Conservation (phyloP, 2,797 vertebrate genomes). For the Momotus momota region DNA sequence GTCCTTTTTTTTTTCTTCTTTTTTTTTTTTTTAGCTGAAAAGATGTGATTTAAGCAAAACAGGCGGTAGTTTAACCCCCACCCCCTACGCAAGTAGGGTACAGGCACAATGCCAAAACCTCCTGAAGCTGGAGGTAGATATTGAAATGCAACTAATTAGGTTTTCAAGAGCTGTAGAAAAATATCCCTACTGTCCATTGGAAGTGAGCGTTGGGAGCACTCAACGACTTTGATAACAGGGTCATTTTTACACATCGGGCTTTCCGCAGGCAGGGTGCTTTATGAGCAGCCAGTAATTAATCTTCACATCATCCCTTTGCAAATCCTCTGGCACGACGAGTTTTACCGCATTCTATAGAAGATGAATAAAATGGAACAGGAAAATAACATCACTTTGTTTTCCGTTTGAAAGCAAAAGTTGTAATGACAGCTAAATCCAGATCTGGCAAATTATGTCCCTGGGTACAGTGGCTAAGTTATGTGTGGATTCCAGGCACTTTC, state of each 20-base stretch:
- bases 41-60: not conserved
- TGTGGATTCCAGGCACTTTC: constrained; percentile 24
- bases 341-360: constrained; percentile 59
- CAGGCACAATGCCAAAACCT: not conserved
- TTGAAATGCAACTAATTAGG: not conserved
- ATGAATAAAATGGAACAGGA: constrained; percentile 42
- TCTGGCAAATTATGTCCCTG: not conserved
- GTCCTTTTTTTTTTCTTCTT: not conserved
- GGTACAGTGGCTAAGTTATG: not conserved
- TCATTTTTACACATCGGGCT: constrained; percentile 48
- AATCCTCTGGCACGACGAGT: constrained; percentile 55
- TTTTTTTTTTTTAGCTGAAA: not conserved
- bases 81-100: not conserved
- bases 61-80: not conserved
- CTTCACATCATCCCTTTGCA: constrained; percentile 63
- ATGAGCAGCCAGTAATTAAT: constrained; percentile 60
- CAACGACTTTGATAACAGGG: constrained; percentile 61
- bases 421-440: constrained; percentile 44
- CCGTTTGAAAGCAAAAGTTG: constrained; percentile 65
- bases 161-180: constrained; percentile 1
- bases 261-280: constrained; percentile 40
- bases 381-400: constrained; percentile 55
- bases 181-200: not conserved
- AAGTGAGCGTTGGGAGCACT: not conserved
- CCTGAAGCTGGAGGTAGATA: not conserved